Evolutionary conservation across 30 jellyfish, hydroid and myxozoan species (phyloP).

Genomic region (Rhopilema esculentum): DNA sequence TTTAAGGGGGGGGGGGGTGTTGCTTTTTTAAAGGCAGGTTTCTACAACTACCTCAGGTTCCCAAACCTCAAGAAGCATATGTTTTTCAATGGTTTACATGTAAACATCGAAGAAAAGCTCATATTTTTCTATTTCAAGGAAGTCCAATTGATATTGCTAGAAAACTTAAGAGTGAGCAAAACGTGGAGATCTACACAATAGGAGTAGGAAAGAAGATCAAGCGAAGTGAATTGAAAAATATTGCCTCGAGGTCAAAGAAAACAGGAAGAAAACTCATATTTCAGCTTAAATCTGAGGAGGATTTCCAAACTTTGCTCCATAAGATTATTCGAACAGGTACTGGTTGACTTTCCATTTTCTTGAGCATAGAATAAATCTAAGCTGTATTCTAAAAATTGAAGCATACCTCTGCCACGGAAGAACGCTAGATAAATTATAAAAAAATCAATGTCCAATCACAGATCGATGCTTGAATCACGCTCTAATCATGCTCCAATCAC

Average conservation of each 20-base stretch:
- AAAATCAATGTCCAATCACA: no score
- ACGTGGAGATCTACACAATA: constrained; percentile 54
- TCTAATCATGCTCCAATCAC: no score
- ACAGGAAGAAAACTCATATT: constrained; percentile 38
- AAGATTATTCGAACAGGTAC: constrained; percentile 45
- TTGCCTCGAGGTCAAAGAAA: constrained; percentile 20
- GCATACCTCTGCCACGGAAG: not conserved
- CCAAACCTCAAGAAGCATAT: not conserved
- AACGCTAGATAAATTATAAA: no score
- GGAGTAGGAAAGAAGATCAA: constrained; percentile 78
- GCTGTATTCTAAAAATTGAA: not conserved
- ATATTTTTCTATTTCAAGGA: constrained; percentile 7
- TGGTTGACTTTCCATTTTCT: not conserved
- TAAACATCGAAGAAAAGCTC: not conserved
- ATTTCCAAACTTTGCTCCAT: constrained; percentile 25
- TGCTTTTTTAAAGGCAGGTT: no score
- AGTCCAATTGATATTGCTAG: constrained; percentile 63
- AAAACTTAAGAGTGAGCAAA: not conserved
- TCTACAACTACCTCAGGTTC: no score
- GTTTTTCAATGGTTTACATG: not conserved
- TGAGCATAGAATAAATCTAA: not conserved
- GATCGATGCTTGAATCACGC: no score
- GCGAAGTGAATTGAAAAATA: constrained; percentile 7
- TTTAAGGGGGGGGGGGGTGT: no score
- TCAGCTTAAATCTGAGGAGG: constrained; percentile 19